A percentile compares a stretch with the other conserved stretches of the same genome.
Evolutionary conservation across 2,797 vertebrate genomes (phyloP).

Genomic region (Miichthys miiuy): DNA sequence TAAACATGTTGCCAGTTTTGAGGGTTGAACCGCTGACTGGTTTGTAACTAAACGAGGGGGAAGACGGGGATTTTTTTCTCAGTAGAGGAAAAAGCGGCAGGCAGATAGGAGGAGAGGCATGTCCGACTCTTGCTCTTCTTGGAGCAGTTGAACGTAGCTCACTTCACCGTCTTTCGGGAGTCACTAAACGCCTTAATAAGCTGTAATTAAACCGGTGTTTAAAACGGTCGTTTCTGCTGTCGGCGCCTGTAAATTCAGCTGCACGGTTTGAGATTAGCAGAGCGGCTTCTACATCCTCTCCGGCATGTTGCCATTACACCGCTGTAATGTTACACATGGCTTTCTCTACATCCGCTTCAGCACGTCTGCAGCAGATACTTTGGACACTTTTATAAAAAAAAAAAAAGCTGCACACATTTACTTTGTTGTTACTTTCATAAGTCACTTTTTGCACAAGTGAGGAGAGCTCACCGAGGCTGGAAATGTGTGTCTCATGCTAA

Average conservation of each 20-base stretch:
- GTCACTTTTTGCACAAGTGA: rapidly evolving
- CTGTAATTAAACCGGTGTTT: constrained; percentile 28
- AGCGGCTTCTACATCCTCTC: constrained; percentile 65
- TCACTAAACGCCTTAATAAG: constrained; percentile 9
- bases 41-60: constrained; percentile 55
- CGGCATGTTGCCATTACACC: constrained; percentile 51
- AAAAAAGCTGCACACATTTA: not conserved
- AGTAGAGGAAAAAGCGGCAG: constrained; percentile 48
- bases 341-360: constrained; percentile 7
- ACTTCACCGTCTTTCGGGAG: constrained; percentile 53
- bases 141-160: constrained; percentile 55
- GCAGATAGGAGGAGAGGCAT: constrained; percentile 49
- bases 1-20: constrained; percentile 47
- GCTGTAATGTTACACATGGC: constrained; percentile 53
- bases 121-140: constrained; percentile 55
- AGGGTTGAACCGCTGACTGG: constrained; percentile 31
- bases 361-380: not conserved
- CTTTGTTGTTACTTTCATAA: not conserved
- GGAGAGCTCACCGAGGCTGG: not conserved
- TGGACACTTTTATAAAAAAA: not conserved
- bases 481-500: not conserved
- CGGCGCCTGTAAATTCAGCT: constrained; percentile 31
- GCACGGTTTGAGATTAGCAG: constrained; percentile 43
- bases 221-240: constrained; percentile 50
- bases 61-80: constrained; percentile 32